Evolutionary conservation across 2,113 vertebrate genomes (phyloP).

Genomic region (Anser cygnoides): DNA sequence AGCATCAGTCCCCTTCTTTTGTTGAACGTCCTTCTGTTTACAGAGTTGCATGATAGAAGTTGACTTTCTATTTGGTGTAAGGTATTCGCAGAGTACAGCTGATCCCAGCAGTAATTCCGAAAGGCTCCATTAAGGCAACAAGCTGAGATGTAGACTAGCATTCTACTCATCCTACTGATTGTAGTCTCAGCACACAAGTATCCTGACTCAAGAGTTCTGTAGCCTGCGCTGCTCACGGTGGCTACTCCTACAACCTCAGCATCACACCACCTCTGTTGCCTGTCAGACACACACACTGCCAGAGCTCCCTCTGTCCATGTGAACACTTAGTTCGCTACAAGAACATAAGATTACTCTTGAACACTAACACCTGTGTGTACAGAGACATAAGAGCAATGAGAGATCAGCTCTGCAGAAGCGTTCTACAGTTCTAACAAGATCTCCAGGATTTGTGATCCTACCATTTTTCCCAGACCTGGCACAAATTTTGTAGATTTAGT

Average conservation of each 20-base stretch:
- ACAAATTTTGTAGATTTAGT: background rate
- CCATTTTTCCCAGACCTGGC: background rate
- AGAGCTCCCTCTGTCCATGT: background rate
- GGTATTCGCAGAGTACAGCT: background rate
- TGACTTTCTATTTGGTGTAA: background rate
- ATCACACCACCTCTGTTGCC: background rate
- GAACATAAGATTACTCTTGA: background rate
- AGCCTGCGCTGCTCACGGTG: background rate
- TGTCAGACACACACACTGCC: rapidly evolving
- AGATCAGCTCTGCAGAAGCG: background rate
- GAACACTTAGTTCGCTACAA: background rate
- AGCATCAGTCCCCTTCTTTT: background rate
- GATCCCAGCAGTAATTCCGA: background rate
- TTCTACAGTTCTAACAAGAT: background rate
- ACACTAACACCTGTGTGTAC: background rate
- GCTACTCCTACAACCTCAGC: background rate
- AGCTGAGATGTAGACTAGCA: background rate
- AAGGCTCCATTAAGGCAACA: background rate
- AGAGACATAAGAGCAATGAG: background rate
- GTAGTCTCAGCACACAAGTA: background rate
- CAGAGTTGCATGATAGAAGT: background rate
- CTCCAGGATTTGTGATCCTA: background rate
- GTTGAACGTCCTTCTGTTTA: background rate
- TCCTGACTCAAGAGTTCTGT: background rate
- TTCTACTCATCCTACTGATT: rapidly evolving